Evolutionary conservation across 1,140 invertebrate species (phyloP).

Genomic region (Aphelenchoides besseyi): DNA sequence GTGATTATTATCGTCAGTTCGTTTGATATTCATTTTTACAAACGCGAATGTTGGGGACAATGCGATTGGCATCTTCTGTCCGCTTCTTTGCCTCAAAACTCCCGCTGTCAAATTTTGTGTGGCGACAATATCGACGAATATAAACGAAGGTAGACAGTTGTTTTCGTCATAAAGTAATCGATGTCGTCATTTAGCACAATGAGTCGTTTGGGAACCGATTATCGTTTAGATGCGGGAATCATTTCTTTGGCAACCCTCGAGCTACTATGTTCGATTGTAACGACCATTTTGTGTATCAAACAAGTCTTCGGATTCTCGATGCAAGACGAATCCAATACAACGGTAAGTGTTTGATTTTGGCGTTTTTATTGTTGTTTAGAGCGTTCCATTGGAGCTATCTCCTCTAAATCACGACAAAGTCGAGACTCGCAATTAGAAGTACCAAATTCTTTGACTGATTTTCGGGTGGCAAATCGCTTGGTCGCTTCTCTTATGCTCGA

Average conservation of each 20-base stretch:
- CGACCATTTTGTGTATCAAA: conserved; percentile 35
- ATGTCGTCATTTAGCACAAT: conserved; percentile 36
- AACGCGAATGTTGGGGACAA: conserved; percentile 52
- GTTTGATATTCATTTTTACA: conserved; percentile 58
- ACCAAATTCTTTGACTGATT: no score
- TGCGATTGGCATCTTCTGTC: conserved; percentile 55
- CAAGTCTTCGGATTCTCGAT: conserved; percentile 34
- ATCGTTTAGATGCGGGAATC: conserved; percentile 50
- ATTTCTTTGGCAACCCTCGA: conserved; percentile 44
- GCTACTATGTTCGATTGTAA: conserved; percentile 42
- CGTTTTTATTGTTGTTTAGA: no score
- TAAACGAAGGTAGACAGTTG: conserved; percentile 31
- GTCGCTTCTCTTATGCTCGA: no score
- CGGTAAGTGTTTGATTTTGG: conserved; percentile 20
- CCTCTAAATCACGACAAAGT: background rate
- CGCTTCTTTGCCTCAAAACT: conserved; percentile 42
- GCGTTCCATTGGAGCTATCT: background rate
- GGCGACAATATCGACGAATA: conserved; percentile 48
- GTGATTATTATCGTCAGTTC: conserved; percentile 48
- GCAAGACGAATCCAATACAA: background rate
- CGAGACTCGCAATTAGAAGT: no score
- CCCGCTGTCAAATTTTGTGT: conserved; percentile 51
- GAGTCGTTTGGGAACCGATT: conserved; percentile 52
- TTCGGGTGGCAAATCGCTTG: no score
- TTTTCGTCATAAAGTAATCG: background rate